Evolutionary conservation across 2,888 invertebrate genomes (phyloP), one percentile per base, ranked within the genome.

Genomic region (Leucania comma): DNA sequence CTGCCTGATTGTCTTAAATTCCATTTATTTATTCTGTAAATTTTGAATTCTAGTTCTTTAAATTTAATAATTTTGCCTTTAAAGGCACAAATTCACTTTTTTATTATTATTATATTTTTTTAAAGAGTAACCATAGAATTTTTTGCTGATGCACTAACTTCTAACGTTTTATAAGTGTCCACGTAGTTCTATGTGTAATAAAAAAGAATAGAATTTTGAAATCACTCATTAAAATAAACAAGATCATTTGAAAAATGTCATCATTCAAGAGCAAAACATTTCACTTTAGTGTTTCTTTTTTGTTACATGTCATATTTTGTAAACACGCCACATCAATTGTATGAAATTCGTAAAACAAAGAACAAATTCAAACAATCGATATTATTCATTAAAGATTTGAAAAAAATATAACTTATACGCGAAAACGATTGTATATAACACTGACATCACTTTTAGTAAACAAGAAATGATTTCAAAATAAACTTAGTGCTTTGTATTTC

Each of bases 381-480:
- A 48, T 20, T 48, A 48, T 48, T n/a, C 6, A 9, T n/a, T 48
- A 48, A 2, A 46, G 0, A n/a, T n/a, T 26, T 17, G 20, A 6
- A 26, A 53, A 53, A n/a, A n/a, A n/a, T n/a, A 29, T 10, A 29
- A 48, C 20, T 48, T 12, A 22, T 20, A 42, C 9, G 1, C 14
- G 1, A n/a, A 46, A 38, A 5, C 17, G 10, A 6, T 3, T 38
- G 5, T 17, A 22, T 12, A 38, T 12, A 0, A 1, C 2, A 12
- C 9, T 48, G 12, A 38, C 38, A 60, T n/a, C 56, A 50, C 6
- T 51, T 26, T 35, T 54, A 26, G 17, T 77, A 22, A 77, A 77
- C 48, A 75, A 1, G 3, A n/a, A 48, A 48, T 51, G 6, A 60
- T 46, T 78, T 69, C 9, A 35, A 29, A 69, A 69, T 53, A 74